A percentile compares a stretch with the other conserved stretches of the same genome.
These are phyloP conservation scores for Eudyptes chrysolophus DNA, from an alignment of 2,113 vertebrate species.

Conservation along the genomic window DNA sequence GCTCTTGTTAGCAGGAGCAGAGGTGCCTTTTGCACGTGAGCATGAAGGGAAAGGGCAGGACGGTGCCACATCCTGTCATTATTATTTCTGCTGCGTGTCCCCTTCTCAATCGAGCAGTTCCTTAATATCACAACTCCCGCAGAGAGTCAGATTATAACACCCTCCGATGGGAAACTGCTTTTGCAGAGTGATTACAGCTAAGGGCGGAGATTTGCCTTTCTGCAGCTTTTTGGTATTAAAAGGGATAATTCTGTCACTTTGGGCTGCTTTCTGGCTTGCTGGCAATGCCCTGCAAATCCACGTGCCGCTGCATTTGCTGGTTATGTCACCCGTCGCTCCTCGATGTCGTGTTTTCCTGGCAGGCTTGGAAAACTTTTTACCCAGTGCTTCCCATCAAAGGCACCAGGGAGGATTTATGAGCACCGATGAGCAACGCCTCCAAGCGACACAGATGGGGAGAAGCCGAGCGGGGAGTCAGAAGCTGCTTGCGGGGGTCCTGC, in stretches of 20 bases:
- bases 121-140: neutral
- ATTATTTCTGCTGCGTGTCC: neutral
- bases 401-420: neutral
- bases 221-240: neutral
- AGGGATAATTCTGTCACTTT: neutral
- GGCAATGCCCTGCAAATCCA: neutral
- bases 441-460: neutral
- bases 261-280: neutral
- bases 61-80: fast-evolving
- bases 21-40: neutral
- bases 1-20: neutral
- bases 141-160: neutral
- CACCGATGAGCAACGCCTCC: neutral
- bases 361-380: neutral
- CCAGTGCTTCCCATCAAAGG: neutral
- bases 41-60: neutral
- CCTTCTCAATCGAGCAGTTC: neutral
- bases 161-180: neutral
- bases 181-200: neutral
- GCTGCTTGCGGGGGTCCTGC: neutral
- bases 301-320: neutral
- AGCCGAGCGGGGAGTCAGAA: neutral
- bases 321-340: neutral
- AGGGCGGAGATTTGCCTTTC: neutral
- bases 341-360: neutral